These are phyloP conservation scores for Sycophila texana DNA, from an alignment of 2,888 invertebrate genomes.

Conservation along the genomic window DNA sequence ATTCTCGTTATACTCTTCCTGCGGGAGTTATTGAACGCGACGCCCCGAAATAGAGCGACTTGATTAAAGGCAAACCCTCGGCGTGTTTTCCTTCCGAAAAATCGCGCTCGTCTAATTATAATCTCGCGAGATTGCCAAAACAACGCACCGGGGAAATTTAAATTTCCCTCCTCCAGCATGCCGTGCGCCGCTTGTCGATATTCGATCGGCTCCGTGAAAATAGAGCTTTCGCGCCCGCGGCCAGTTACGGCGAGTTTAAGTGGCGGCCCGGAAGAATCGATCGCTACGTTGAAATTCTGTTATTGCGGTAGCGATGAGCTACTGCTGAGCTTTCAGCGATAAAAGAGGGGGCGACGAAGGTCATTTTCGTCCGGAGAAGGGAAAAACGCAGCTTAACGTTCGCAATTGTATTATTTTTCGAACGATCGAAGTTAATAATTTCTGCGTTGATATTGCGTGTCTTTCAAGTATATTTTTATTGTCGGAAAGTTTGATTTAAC, in stretches of 20 bases:
- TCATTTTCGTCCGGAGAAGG: too few relatives aligned
- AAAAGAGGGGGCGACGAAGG: too few relatives aligned
- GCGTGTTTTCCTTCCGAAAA: conserved; percentile 30
- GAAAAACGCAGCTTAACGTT: too few relatives aligned
- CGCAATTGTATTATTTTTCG: too few relatives aligned
- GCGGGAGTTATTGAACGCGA: conserved; percentile 17
- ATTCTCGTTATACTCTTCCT: background rate
- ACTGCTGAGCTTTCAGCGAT: background rate
- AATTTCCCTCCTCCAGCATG: background rate
- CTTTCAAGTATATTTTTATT: too few relatives aligned
- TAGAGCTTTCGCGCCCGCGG: background rate
- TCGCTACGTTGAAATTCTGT: conserved; percentile 9
- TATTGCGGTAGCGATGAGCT: background rate
- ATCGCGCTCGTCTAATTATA: conserved; percentile 34
- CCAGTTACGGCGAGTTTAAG: background rate
- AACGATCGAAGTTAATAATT: too few relatives aligned
- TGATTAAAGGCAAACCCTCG: conserved; percentile 40
- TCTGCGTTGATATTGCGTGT: too few relatives aligned
- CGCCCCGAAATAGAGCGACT: conserved; percentile 18
- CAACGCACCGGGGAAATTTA: background rate
- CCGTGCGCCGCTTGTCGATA: background rate
- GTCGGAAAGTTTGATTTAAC: too few relatives aligned
- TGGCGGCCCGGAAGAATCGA: conserved; percentile 7
- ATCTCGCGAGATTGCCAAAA: conserved; percentile 36
- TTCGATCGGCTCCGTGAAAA: conserved; percentile 6